Percentiles rank a stretch among this genome's conserved stretches.
phyloP scores from a whole-genome alignment of 92 coral and sea anemone genomes.

The Chrysogorgia sp. region DNA sequence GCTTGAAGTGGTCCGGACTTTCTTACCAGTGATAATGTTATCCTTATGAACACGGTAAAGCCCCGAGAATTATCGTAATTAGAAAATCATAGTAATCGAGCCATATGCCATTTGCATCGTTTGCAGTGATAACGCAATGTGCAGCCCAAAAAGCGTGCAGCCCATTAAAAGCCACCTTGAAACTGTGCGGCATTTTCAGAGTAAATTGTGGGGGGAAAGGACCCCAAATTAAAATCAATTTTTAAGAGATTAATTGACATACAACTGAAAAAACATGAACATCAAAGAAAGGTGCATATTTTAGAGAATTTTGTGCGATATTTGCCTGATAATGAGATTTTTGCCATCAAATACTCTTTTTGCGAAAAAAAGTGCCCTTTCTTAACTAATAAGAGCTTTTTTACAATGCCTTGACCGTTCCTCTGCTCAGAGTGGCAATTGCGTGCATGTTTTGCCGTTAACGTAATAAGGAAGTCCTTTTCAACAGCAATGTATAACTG shows the following conservation, averaged over 20 bases:
- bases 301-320: background rate
- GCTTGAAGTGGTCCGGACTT: background rate
- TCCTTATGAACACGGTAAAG: background rate
- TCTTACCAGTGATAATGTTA: background rate
- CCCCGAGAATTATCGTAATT: background rate
- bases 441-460: background rate
- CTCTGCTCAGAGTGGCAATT: background rate
- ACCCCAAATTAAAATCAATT: background rate
- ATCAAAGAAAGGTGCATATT: background rate
- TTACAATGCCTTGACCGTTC: too few species aligned
- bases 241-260: too few species aligned
- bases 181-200: background rate
- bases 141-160: background rate
- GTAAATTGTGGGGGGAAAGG: slow-evolving; percentile 1
- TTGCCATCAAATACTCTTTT: too few species aligned
- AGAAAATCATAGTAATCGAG: slow-evolving; percentile 12
- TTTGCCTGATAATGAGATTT: background rate
- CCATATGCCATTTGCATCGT: background rate
- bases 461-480: slow-evolving; percentile 1
- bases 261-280: background rate
- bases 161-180: background rate
- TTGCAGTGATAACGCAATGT: background rate
- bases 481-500: background rate
- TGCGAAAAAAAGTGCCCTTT: too few species aligned
- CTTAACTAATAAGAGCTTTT: too few species aligned